Evolutionary conservation across 2,888 invertebrate genomes (phyloP).

Genomic region (Elegia similella): DNA sequence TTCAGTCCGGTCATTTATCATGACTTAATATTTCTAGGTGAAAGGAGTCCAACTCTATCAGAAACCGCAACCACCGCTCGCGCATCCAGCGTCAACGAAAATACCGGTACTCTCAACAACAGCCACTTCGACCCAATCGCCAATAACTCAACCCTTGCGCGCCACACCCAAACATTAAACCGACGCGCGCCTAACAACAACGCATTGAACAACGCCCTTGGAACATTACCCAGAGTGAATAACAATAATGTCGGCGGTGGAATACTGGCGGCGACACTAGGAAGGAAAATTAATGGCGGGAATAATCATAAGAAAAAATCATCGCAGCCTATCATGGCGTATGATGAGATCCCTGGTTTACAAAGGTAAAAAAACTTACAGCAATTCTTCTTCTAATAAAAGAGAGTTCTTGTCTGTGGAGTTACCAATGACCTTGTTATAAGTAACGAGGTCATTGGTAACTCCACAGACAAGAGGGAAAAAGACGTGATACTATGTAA

Average conservation of each 20-base stretch:
- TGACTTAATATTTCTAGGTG: constrained; percentile 65
- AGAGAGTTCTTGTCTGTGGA: too few species aligned
- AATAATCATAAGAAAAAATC: constrained; percentile 77
- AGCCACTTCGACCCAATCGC: constrained; percentile 49
- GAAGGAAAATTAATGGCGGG: constrained; percentile 76
- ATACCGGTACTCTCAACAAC: constrained; percentile 63
- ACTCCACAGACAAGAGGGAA: too few species aligned
- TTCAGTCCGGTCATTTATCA: background rate
- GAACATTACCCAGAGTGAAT: constrained; percentile 70
- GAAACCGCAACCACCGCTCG: constrained; percentile 92
- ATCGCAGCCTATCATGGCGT: constrained; percentile 78
- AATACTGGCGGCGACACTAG: constrained; percentile 62
- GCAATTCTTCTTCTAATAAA: too few species aligned
- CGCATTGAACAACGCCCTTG: constrained; percentile 69
- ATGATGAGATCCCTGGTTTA: constrained; percentile 82
- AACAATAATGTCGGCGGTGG: constrained; percentile 59
- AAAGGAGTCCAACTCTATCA: constrained; percentile 90
- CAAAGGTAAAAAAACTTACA: constrained; percentile 61
- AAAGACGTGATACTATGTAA: too few species aligned
- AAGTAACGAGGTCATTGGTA: too few species aligned
- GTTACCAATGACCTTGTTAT: too few species aligned
- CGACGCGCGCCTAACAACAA: constrained; percentile 58
- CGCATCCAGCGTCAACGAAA: constrained; percentile 85
- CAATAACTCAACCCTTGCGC: constrained; percentile 56
- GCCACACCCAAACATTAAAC: constrained; percentile 71